Conservation (phyloP, 64 coral and sea anemone genomes). For the Acropora tenuis region DNA sequence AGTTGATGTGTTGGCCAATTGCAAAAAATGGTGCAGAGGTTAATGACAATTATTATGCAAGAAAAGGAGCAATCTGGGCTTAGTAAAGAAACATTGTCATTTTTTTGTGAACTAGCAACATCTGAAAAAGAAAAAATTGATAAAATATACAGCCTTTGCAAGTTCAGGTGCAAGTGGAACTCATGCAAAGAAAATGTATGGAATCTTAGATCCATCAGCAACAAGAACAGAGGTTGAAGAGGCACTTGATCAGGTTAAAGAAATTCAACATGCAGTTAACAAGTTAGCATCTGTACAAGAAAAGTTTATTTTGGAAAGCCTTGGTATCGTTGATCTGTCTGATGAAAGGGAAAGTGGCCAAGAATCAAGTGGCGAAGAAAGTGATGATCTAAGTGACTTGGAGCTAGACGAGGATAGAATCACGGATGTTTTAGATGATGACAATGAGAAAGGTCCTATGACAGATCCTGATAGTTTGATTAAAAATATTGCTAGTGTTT, state of each 20-base stretch:
- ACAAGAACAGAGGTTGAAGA: not conserved
- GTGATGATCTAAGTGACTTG: not conserved
- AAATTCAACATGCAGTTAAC: not conserved
- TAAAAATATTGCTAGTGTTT: not conserved
- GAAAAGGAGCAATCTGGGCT: not conserved
- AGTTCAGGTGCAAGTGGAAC: not conserved
- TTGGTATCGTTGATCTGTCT: not conserved
- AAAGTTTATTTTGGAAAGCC: constrained; percentile 18
- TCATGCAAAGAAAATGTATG: constrained; percentile 5
- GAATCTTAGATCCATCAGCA: constrained; percentile 1
- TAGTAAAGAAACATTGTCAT: not conserved
- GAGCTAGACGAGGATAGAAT: not conserved
- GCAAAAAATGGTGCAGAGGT: constrained; percentile 3
- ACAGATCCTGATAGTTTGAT: not conserved
- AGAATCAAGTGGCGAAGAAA: not conserved
- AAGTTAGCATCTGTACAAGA: not conserved
- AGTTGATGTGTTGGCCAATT: not conserved
- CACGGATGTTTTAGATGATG: too few relatives aligned
- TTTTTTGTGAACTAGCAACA: constrained; percentile 33
- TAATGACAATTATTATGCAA: not conserved
- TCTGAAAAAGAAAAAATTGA: constrained; percentile 41
- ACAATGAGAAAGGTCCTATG: not conserved
- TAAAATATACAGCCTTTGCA: constrained; percentile 21
- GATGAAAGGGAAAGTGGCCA: not conserved
- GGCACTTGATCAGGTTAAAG: not conserved